A percentile compares a stretch with the other conserved stretches of the same genome.
These are phyloP conservation scores for Dufourea novaeangliae DNA, from an alignment of 1,140 invertebrate species.

Conservation along the genomic window DNA sequence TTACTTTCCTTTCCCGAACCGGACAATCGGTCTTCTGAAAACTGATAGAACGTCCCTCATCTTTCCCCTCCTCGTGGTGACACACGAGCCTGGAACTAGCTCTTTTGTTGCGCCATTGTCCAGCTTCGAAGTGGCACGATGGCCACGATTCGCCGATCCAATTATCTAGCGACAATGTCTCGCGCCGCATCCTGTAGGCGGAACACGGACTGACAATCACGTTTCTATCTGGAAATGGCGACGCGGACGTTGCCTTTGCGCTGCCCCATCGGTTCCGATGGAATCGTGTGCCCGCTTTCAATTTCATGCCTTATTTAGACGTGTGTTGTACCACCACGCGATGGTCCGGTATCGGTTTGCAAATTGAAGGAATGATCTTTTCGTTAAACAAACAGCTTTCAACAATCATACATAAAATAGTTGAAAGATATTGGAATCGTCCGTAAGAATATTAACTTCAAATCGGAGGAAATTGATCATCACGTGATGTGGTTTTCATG, in stretches of 20 bases:
- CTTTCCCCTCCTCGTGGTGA: conserved; percentile 35
- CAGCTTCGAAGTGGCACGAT: conserved; percentile 39
- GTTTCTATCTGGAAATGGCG: conserved; percentile 39
- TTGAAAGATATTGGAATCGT: no score
- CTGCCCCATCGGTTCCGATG: conserved; percentile 16
- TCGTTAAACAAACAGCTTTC: no score
- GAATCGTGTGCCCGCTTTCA: conserved; percentile 32
- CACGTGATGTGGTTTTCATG: no score
- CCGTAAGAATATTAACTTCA: no score
- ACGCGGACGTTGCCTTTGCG: conserved; percentile 38
- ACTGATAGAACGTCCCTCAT: conserved; percentile 38
- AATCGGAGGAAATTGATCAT: no score
- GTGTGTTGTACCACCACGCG: not conserved
- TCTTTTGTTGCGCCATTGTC: conserved; percentile 43
- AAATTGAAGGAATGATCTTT: not conserved
- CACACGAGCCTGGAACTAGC: conserved; percentile 34
- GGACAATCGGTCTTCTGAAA: conserved; percentile 26
- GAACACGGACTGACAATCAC: conserved; percentile 47
- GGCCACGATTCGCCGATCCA: conserved; percentile 46
- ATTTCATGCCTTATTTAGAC: conserved; percentile 13
- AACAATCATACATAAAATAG: no score
- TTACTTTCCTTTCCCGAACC: conserved; percentile 9
- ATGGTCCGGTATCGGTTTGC: not conserved
- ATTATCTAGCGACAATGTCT: conserved; percentile 57
- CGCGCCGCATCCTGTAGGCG: conserved; percentile 38